Evolutionary conservation across 2,113 vertebrate genomes (phyloP), one percentile per base, ranked within the genome.

Genomic region (Sphaerodactylus townsendi): DNA sequence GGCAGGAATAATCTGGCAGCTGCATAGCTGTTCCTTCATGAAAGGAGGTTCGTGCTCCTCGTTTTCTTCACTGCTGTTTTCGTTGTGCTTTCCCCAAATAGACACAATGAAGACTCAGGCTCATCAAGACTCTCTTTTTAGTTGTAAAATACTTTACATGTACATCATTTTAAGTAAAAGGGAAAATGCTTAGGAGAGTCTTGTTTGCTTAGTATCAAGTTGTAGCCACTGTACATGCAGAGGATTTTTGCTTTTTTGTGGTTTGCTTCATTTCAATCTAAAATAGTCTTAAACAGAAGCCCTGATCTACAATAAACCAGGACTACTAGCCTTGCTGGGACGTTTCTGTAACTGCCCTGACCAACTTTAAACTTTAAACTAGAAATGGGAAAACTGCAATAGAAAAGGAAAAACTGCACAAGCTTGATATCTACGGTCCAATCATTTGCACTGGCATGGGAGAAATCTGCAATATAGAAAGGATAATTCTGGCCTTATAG

Each of bases 1-100:
- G 86, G 84, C 53, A 91, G 87, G 76, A 82, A 41, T 79, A 79
- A 87, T 87, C 15, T 94, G 93, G 94, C 89, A 93, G 64, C 39
- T 53, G 79, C 81, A 92, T 86, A 94, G 89, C 72, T 69, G 72
- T 72, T 83, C 89, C 82, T 88, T 92, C 53, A 85, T 88, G 80
- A 79, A 79, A 83, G 65, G 81, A 88, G 80, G 44, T 71, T 89
- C 70, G 73, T 28, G 30, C 39, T 84, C 76, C 68, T 78, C 59
- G 86, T 82, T 77, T 77, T 89, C 71, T 65, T 89, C 77, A 44
- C 69, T 64, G 76, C 85, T 87, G 72, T 81, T 90, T 84, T 88
- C 62, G 72, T 89, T 77, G 80, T 0, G 3, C 37, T 91, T 83
- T 83, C 81, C 37, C 59, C n/a, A 33, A 0, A 0, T 68, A 81